These are phyloP conservation scores for Danio jaintianensis DNA, from an alignment of 2,797 vertebrate genomes.

Conservation along the genomic window DNA sequence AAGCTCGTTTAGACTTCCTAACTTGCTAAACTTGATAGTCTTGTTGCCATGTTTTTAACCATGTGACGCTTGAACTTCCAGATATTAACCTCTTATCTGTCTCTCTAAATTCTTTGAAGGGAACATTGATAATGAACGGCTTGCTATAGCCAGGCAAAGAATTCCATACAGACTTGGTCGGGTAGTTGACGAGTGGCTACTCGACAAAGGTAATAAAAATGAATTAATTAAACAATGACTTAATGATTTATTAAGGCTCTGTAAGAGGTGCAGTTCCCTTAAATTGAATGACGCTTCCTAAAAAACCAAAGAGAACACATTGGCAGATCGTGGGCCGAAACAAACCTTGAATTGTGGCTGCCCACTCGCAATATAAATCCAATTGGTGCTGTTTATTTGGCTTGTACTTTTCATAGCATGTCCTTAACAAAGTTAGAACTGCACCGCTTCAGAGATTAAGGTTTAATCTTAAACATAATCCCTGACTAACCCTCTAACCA, in stretches of 20 bases:
- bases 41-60: conserved; percentile 78
- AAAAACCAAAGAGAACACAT: conserved; percentile 28
- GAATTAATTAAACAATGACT: conserved; percentile 86
- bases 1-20: conserved; percentile 78
- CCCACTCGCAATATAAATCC: conserved; percentile 31
- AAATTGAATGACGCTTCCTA: conserved; percentile 42
- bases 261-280: conserved; percentile 85
- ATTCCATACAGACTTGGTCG: conserved; percentile 99
- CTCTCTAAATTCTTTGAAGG: conserved; percentile 99
- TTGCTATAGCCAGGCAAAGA: conserved; percentile 99
- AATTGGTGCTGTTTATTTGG: conserved; percentile 41
- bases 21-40: conserved; percentile 83
- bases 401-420: conserved; percentile 37
- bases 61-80: conserved; percentile 86
- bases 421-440: conserved; percentile 62
- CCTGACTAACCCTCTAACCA: conserved; percentile 84
- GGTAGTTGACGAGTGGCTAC: conserved; percentile 99
- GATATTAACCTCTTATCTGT: conserved; percentile 93
- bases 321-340: conserved; percentile 44
- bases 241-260: conserved; percentile 78
- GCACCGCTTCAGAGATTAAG: conserved; percentile 80
- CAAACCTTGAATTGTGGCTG: conserved; percentile 50
- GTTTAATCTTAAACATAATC: conserved; percentile 83
- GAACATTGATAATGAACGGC: conserved; percentile 99
- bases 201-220: conserved; percentile 99